A percentile compares a stretch with the other conserved stretches of the same genome.
phyloP scores from a whole-genome alignment of 2,797 vertebrate species.

The Lagorchestes hirsutus region DNA sequence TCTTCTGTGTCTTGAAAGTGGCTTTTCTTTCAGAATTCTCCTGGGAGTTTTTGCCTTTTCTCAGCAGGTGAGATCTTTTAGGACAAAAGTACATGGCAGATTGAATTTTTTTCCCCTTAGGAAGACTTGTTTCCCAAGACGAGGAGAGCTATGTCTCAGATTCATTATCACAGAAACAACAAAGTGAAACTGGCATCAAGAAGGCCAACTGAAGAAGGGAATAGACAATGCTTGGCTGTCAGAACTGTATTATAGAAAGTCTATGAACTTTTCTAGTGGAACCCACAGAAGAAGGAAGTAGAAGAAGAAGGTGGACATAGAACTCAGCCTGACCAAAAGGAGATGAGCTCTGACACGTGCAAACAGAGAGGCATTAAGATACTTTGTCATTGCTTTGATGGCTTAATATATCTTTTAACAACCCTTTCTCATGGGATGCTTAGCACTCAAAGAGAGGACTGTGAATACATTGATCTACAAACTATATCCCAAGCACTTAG shows the following conservation, averaged over 20 bases:
- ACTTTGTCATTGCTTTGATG: not conserved
- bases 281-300: not conserved
- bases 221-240: not conserved
- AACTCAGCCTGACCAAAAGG: not conserved
- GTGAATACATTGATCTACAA: not conserved
- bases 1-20: slow-evolving; percentile 41
- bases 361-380: not conserved
- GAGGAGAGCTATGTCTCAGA: not conserved
- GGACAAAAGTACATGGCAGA: not conserved
- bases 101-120: not conserved
- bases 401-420: not conserved
- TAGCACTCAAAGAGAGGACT: not conserved
- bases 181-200: not conserved
- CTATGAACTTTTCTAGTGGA: not conserved
- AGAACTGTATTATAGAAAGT: not conserved
- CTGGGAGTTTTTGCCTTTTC: slow-evolving; percentile 13
- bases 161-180: not conserved
- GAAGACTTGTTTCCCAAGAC: slow-evolving; percentile 2
- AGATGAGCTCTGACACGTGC: not conserved
- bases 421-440: not conserved
- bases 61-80: slow-evolving; percentile 59
- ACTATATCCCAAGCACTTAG: not conserved
- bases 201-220: not conserved
- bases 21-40: slow-evolving; percentile 43
- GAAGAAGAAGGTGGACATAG: not conserved